Conservation (phyloP, 2,797 vertebrate genomes). For the Parotocinclus haroldoi region DNA sequence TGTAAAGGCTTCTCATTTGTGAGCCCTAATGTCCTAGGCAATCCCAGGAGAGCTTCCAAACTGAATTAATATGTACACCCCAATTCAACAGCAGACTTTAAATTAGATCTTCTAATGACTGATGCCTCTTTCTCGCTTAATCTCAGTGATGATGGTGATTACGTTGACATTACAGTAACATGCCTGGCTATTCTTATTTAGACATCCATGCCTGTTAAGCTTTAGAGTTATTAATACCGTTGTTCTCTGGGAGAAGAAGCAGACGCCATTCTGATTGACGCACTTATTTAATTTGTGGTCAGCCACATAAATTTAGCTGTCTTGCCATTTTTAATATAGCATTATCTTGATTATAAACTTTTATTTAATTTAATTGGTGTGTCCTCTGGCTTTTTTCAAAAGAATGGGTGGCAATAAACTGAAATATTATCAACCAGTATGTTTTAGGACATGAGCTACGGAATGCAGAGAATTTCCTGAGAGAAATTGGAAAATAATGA, state of each 20-base stretch:
- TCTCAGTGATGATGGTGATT: conserved; percentile 64
- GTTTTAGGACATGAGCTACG: conserved; percentile 6
- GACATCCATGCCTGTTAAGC: conserved; percentile 19
- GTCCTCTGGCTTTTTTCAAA: too few relatives aligned
- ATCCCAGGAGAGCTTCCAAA: conserved; percentile 65
- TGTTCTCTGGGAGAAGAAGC: not conserved
- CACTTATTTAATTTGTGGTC: too few relatives aligned
- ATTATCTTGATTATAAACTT: too few relatives aligned
- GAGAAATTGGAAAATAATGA: conserved; percentile 63
- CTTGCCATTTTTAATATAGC: too few relatives aligned
- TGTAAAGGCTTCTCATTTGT: conserved; percentile 56
- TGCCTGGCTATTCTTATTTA: conserved; percentile 10
- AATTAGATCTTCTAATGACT: conserved; percentile 77
- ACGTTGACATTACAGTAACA: conserved; percentile 43
- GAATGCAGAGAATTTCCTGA: conserved; percentile 35
- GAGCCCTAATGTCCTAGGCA: conserved; percentile 57
- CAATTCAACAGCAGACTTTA: conserved; percentile 61
- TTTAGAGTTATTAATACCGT: conserved; percentile 6
- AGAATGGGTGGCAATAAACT: too few relatives aligned
- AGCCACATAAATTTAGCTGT: too few relatives aligned
- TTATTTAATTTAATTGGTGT: too few relatives aligned
- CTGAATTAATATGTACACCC: conserved; percentile 62
- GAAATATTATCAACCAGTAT: too few relatives aligned
- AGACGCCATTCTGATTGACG: too few relatives aligned
- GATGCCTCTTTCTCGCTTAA: conserved; percentile 68